These are phyloP conservation scores for Peucedramus taeniatus DNA, from an alignment of 2,113 vertebrate species.

Conservation along the genomic window DNA sequence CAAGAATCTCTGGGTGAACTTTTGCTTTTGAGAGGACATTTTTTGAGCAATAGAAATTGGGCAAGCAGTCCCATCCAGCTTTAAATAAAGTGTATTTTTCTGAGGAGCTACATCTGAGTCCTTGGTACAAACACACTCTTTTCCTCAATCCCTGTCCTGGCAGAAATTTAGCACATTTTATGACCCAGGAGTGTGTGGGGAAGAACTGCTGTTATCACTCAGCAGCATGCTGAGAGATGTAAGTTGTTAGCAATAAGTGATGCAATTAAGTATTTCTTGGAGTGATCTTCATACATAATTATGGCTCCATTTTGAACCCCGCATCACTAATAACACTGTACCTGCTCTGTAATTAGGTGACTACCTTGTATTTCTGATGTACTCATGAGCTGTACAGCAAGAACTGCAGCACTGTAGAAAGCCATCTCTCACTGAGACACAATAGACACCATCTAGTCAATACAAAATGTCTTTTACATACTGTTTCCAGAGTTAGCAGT, in stretches of 20 bases:
- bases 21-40: background rate
- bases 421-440: background rate
- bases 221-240: background rate
- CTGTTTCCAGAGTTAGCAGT: background rate
- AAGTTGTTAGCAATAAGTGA: slow-evolving; percentile 45
- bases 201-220: slow-evolving; percentile 38
- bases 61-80: background rate
- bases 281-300: slow-evolving; percentile 60
- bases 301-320: slow-evolving; percentile 43
- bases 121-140: background rate
- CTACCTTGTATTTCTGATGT: slow-evolving; percentile 33
- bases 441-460: slow-evolving; percentile 5
- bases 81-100: background rate
- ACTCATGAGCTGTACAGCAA: background rate
- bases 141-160: background rate
- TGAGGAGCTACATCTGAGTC: background rate
- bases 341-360: slow-evolving; percentile 62
- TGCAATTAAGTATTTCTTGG: slow-evolving; percentile 60
- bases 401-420: slow-evolving; percentile 9
- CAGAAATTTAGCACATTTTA: background rate
- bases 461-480: background rate
- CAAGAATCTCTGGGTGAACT: background rate
- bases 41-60: background rate
- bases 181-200: background rate
- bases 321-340: slow-evolving; percentile 48